A percentile compares a stretch with the other conserved stretches of the same genome.
Evolutionary conservation across 1,140 invertebrate genomes (phyloP).

Genomic region (Cydia amplana): DNA sequence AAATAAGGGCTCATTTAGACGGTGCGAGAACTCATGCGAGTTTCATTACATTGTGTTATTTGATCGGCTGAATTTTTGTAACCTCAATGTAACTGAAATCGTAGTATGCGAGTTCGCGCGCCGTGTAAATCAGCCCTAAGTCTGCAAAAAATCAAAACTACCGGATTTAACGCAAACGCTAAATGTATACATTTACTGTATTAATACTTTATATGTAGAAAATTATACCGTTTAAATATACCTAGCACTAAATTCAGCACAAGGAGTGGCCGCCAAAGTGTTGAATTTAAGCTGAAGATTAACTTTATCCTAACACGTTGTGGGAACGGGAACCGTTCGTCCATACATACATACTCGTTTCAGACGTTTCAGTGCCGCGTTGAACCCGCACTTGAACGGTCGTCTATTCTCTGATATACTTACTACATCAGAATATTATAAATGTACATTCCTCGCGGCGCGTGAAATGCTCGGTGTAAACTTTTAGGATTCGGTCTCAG

Average conservation of each 20-base stretch:
- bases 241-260: background rate
- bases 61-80: no score
- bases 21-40: no score
- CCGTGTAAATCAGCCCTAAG: no score
- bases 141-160: no score
- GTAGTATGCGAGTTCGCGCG: no score
- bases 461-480: background rate
- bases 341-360: background rate
- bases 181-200: no score
- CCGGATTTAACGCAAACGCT: no score
- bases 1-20: no score
- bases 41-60: no score
- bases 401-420: background rate
- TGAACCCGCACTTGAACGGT: background rate
- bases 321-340: background rate
- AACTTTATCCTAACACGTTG: background rate
- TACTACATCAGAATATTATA: background rate
- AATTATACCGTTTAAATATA: no score
- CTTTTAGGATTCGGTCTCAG: background rate
- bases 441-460: background rate
- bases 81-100: no score
- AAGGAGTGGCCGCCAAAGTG: background rate
- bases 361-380: constrained; percentile 9
- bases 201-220: no score
- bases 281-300: background rate